These are phyloP conservation scores for Bursaphelenchus okinawaensis DNA, from an alignment of 2,888 invertebrate genomes.

Conservation along the genomic window DNA sequence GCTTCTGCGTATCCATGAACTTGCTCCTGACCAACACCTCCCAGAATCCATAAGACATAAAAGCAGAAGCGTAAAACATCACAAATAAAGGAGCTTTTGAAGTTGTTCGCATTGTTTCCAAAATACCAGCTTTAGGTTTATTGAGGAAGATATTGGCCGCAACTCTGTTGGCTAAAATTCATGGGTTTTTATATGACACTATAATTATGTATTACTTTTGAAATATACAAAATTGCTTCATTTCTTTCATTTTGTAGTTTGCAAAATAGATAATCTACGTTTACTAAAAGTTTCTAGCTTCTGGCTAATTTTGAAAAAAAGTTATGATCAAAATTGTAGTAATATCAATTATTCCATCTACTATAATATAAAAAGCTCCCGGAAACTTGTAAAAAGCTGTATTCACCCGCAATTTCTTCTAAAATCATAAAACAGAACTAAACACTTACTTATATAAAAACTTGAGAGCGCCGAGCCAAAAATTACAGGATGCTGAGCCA, in stretches of 20 bases:
- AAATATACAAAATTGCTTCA: too few species aligned
- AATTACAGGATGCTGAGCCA: slow-evolving; percentile 41
- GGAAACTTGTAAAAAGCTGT: too few species aligned
- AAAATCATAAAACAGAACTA: background rate
- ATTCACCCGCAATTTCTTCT: too few species aligned
- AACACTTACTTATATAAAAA: slow-evolving; percentile 33
- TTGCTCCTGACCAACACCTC: slow-evolving; percentile 16
- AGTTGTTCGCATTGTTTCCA: slow-evolving; percentile 35
- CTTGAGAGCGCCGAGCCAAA: slow-evolving; percentile 36
- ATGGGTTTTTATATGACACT: background rate
- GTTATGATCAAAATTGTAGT: too few species aligned
- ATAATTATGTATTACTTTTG: too few species aligned
- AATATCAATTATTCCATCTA: too few species aligned
- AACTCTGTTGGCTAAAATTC: background rate
- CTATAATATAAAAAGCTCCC: too few species aligned
- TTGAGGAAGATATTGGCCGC: background rate
- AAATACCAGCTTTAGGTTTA: slow-evolving; percentile 16
- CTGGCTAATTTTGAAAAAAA: too few species aligned
- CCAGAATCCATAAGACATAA: slow-evolving; percentile 37
- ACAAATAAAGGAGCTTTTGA: slow-evolving; percentile 45
- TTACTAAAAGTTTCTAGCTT: too few species aligned
- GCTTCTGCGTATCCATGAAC: slow-evolving; percentile 20
- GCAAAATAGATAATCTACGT: too few species aligned
- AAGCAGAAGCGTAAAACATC: slow-evolving; percentile 40
- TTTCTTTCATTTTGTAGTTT: too few species aligned